Evolutionary conservation across 2,797 vertebrate genomes (phyloP).

Genomic region (Erpetoichthys calabaricus): DNA sequence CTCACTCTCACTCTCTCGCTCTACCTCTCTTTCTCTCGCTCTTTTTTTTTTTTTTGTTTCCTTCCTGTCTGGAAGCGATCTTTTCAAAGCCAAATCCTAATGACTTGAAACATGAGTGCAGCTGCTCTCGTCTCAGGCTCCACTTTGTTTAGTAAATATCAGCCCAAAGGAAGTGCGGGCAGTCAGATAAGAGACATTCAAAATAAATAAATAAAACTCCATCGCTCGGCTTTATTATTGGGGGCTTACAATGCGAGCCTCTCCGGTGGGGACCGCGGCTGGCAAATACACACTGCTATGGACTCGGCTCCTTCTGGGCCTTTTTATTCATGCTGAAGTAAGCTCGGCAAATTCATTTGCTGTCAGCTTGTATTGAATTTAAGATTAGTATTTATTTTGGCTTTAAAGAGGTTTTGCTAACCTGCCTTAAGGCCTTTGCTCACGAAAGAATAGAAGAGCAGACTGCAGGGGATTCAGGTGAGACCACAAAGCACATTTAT

Average conservation of each 20-base stretch:
- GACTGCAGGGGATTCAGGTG: conserved; percentile 15
- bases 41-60: background rate
- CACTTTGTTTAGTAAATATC: background rate
- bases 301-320: conserved; percentile 53
- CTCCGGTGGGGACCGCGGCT: conserved; percentile 54
- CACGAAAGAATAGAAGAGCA: conserved; percentile 17
- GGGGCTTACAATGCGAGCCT: conserved; percentile 43
- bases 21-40: background rate
- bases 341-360: conserved; percentile 80
- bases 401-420: conserved; percentile 61
- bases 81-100: background rate
- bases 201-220: conserved; percentile 39
- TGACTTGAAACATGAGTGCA: conserved; percentile 19
- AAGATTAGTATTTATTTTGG: conserved; percentile 83
- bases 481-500: conserved; percentile 11
- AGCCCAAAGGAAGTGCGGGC: conserved; percentile 35
- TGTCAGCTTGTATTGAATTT: conserved; percentile 83
- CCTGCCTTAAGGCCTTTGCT: conserved; percentile 38
- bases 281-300: conserved; percentile 52
- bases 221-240: conserved; percentile 40
- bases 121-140: conserved; percentile 11
- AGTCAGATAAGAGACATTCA: conserved; percentile 48
- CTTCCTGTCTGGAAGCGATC: too few relatives aligned
- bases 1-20: background rate
- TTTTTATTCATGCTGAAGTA: conserved; percentile 87